Evolutionary conservation across 53 echinoderm and acorn worm genomes (phyloP).

Genomic region (Hippasteria phrygiana): DNA sequence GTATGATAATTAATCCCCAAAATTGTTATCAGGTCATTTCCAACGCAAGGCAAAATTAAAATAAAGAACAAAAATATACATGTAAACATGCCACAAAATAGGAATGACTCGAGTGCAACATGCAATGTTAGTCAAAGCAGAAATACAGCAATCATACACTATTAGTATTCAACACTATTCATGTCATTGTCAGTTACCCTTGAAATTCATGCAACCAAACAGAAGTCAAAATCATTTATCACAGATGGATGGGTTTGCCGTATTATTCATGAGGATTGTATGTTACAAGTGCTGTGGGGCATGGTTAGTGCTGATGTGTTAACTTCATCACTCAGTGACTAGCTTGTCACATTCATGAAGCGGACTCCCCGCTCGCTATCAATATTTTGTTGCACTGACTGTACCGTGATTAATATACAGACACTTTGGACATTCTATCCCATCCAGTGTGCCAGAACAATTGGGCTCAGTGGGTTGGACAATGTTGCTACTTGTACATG

Average conservation of each 20-base stretch:
- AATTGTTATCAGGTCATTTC: no score
- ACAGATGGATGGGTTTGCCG: not conserved
- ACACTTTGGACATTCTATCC: not conserved
- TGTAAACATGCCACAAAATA: not conserved
- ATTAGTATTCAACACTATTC: no score
- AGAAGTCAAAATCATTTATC: not conserved
- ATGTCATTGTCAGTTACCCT: not conserved
- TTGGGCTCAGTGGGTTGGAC: not conserved
- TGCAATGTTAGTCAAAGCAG: not conserved
- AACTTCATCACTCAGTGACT: not conserved
- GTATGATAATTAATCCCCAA: not conserved
- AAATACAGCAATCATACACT: not conserved
- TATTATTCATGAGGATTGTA: not conserved
- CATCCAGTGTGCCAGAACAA: not conserved
- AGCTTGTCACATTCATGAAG: no score
- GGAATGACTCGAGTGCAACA: not conserved
- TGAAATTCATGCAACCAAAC: slow-evolving; percentile 16
- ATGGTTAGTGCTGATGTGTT: not conserved
- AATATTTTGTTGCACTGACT: not conserved
- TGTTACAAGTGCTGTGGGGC: no score
- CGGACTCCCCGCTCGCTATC: no score
- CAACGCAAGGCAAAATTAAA: not conserved
- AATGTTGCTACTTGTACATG: not conserved
- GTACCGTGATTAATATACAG: no score
- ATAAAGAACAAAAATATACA: no score